Evolutionary conservation across 2,888 invertebrate species (phyloP).

Genomic region (Trissolcus brochymenae): DNA sequence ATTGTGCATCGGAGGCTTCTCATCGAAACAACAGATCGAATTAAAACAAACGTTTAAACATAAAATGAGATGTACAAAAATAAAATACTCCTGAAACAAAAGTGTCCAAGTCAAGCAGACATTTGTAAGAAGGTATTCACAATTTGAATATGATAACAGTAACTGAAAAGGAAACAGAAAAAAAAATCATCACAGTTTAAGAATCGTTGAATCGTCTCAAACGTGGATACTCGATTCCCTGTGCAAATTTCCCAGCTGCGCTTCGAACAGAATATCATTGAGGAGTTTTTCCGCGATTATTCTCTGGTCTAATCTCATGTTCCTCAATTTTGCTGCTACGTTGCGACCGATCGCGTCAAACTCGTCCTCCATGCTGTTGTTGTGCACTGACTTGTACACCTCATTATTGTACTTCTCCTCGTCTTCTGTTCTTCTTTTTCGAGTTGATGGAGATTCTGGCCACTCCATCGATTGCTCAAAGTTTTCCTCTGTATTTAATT

Average conservation of each 20-base stretch:
- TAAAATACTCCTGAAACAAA: too few species aligned
- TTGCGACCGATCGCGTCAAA: constrained; percentile 75
- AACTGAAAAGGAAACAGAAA: not conserved
- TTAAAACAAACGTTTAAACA: too few species aligned
- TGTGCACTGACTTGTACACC: constrained; percentile 65
- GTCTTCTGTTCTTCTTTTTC: constrained; percentile 66
- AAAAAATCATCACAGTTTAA: not conserved
- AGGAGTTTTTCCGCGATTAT: constrained; percentile 76
- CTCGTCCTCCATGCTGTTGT: constrained; percentile 71
- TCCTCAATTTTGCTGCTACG: constrained; percentile 76
- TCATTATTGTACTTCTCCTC: constrained; percentile 64
- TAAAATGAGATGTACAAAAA: too few species aligned
- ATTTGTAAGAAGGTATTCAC: too few species aligned
- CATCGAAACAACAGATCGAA: too few species aligned
- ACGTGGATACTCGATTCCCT: constrained; percentile 75
- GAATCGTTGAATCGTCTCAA: constrained; percentile 53
- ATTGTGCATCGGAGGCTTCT: too few species aligned
- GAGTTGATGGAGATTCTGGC: constrained; percentile 64
- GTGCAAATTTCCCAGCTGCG: constrained; percentile 75
- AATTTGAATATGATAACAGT: too few species aligned
- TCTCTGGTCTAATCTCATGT: constrained; percentile 75
- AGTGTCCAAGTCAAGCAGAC: too few species aligned
- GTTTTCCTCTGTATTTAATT: constrained; percentile 64
- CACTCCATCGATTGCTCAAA: constrained; percentile 66
- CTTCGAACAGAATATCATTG: constrained; percentile 77